Evolutionary conservation across 1,140 invertebrate genomes (phyloP).

Genomic region (Bombus huntii): DNA sequence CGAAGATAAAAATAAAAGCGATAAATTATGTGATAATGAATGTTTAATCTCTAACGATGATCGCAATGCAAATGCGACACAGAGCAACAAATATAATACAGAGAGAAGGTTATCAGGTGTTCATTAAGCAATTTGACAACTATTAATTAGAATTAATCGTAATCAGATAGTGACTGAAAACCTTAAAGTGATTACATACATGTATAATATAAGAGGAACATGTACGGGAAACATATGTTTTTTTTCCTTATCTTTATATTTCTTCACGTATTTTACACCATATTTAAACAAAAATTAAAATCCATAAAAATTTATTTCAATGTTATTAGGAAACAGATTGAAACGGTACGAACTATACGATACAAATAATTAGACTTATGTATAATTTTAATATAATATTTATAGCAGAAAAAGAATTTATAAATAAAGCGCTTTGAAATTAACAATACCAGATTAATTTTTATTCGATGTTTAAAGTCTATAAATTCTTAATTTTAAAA

Average conservation of each 20-base stretch:
- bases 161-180: not conserved
- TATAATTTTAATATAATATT: not conserved
- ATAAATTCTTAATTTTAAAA: not conserved
- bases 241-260: not conserved
- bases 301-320: not conserved
- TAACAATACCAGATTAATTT: not conserved
- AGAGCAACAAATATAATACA: not conserved
- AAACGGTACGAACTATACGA: not conserved
- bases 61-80: slow-evolving; percentile 5
- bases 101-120: not conserved
- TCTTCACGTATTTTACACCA: not conserved
- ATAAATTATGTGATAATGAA: slow-evolving; percentile 57
- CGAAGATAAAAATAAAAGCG: slow-evolving; percentile 79
- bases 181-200: not conserved
- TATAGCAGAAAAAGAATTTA: not conserved
- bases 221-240: not conserved
- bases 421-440: not conserved
- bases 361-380: not conserved
- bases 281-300: not conserved
- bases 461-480: not conserved
- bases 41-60: slow-evolving; percentile 18
- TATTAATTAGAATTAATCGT: not conserved
- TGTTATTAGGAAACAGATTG: not conserved
- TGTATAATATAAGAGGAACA: not conserved
- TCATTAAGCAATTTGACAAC: not conserved